A percentile compares a stretch with the other conserved stretches of the same genome.
phyloP scores from a whole-genome alignment of 2,797 vertebrate species.

The Triplophysa yarkandensis region DNA sequence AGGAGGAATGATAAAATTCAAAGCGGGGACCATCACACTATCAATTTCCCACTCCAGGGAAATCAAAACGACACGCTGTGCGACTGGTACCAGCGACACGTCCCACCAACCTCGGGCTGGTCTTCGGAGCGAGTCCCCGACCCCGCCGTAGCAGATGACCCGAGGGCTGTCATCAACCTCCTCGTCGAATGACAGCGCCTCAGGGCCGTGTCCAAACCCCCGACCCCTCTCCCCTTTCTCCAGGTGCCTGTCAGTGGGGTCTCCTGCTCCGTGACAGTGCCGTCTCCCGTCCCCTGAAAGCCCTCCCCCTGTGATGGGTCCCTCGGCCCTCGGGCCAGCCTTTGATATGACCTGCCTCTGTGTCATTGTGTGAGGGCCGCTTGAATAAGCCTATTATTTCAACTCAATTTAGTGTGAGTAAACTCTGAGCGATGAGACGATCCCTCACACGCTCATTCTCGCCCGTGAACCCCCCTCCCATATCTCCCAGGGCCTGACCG shows the following conservation, averaged over 20 bases:
- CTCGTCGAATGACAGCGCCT: slow-evolving; percentile 78
- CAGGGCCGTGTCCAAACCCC: slow-evolving; percentile 68
- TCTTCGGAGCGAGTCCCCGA: slow-evolving; percentile 61
- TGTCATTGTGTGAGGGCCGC: slow-evolving; percentile 76
- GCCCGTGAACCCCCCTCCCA: slow-evolving; percentile 24
- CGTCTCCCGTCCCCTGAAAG: slow-evolving; percentile 70
- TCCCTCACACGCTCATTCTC: slow-evolving; percentile 64
- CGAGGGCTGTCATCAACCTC: slow-evolving; percentile 73
- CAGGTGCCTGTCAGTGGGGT: slow-evolving; percentile 82
- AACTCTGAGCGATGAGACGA: slow-evolving; percentile 80
- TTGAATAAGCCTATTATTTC: slow-evolving; percentile 82
- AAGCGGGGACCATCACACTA: not conserved
- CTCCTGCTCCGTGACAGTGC: slow-evolving; percentile 70
- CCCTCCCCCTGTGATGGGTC: slow-evolving; percentile 59
- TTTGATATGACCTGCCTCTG: slow-evolving; percentile 78
- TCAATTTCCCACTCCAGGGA: slow-evolving; percentile 44
- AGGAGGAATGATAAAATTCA: slow-evolving; percentile 7
- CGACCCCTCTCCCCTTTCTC: slow-evolving; percentile 69
- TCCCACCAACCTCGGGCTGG: slow-evolving; percentile 72
- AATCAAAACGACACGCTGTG: slow-evolving; percentile 67
- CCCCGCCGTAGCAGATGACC: slow-evolving; percentile 63
- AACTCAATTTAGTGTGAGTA: slow-evolving; percentile 84
- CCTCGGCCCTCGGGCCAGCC: slow-evolving; percentile 68
- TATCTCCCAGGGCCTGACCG: slow-evolving; percentile 66
- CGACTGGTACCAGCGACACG: slow-evolving; percentile 72